Percentiles rank a stretch among this genome's conserved stretches.
Evolutionary conservation across 2,113 vertebrate genomes (phyloP).

Genomic region (Lophius piscatorius): DNA sequence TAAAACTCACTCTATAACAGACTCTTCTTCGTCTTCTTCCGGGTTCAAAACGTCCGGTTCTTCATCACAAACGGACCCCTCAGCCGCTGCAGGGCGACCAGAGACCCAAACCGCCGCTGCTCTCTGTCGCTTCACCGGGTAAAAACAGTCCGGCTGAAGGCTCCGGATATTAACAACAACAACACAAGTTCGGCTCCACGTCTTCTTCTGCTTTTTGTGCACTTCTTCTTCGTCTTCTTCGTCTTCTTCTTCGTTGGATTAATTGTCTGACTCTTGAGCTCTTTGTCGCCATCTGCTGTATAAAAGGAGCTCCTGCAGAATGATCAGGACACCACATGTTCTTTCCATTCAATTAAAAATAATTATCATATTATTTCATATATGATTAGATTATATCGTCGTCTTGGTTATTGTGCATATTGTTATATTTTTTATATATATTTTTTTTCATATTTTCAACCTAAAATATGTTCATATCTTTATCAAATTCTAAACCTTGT

Average conservation of each 20-base stretch:
- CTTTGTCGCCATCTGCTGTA: neutral
- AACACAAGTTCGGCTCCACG: too few species aligned
- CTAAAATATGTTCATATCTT: too few species aligned
- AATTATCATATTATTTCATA: too few species aligned
- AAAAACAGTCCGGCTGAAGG: conserved; percentile 5
- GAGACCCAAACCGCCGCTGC: neutral
- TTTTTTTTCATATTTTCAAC: too few species aligned
- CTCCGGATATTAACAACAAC: too few species aligned
- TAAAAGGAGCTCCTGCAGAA: neutral
- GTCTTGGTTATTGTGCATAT: too few species aligned
- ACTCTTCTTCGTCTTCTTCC: neutral
- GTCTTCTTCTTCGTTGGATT: neutral
- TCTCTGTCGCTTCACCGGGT: rapidly evolving
- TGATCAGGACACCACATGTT: too few species aligned
- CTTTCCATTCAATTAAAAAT: too few species aligned
- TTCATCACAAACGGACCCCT: neutral
- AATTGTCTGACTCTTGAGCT: neutral
- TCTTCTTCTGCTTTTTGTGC: neutral
- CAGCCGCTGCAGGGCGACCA: neutral
- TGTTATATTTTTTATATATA: too few species aligned
- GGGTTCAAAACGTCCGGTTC: neutral
- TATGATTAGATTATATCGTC: too few species aligned
- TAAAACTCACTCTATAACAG: too few species aligned
- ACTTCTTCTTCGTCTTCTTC: neutral
- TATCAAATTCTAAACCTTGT: too few species aligned